Percentiles rank a stretch among this genome's conserved stretches.
Conservation (phyloP, 2,888 invertebrate genomes). For the Byasa hedistus region DNA sequence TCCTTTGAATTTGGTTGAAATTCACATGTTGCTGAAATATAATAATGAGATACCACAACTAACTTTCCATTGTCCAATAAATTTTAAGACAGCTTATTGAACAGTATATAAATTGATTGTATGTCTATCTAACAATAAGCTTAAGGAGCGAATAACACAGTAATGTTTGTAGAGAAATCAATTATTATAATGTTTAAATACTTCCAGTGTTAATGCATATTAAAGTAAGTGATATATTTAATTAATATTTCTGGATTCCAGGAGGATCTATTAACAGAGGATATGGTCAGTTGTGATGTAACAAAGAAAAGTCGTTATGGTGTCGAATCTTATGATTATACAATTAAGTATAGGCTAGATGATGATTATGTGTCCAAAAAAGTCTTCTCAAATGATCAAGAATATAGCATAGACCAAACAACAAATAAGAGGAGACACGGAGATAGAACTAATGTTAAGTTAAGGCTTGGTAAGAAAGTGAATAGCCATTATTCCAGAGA, state of each 20-base stretch:
- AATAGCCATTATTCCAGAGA: slow-evolving; percentile 65
- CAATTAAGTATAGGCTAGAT: slow-evolving; percentile 82
- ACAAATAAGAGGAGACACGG: slow-evolving; percentile 80
- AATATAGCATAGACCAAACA: slow-evolving; percentile 43
- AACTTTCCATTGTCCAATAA: too few species aligned
- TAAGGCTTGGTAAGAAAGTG: slow-evolving; percentile 77
- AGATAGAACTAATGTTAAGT: slow-evolving; percentile 80
- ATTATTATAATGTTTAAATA: too few species aligned
- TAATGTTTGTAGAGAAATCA: too few species aligned
- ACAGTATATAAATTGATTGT: too few species aligned
- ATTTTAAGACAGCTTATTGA: too few species aligned
- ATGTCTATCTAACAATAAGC: too few species aligned
- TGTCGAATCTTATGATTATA: slow-evolving; percentile 89
- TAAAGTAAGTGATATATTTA: background rate
- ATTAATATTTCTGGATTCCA: slow-evolving; percentile 58
- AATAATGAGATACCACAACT: too few species aligned
- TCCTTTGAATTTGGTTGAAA: too few species aligned
- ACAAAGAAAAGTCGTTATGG: slow-evolving; percentile 82
- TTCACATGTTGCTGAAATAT: too few species aligned
- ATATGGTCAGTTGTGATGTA: slow-evolving; percentile 88
- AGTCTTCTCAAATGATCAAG: slow-evolving; percentile 55
- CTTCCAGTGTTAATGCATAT: too few species aligned
- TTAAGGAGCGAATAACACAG: too few species aligned
- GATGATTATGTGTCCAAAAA: slow-evolving; percentile 67
- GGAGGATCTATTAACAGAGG: slow-evolving; percentile 89